Evolutionary conservation across 1,140 invertebrate species (phyloP), one percentile per base, ranked within the genome.

Genomic region (Drosophila watanabei): DNA sequence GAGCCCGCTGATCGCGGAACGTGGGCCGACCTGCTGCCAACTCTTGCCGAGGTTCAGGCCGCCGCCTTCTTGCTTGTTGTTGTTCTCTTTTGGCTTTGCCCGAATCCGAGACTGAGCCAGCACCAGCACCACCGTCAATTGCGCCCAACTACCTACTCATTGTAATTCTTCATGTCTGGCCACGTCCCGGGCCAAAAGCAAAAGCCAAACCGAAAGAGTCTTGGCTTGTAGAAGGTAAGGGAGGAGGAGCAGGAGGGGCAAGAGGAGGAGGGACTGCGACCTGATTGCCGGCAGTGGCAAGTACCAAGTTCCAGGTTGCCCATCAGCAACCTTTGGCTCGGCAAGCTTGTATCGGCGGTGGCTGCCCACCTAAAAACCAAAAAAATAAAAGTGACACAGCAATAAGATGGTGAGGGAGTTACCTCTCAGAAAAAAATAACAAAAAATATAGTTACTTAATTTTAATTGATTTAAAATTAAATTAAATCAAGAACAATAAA

Each of bases 131-230:
- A 46, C 35, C 56, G 84, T 82, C 84, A 88, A 88, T 88, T 88
- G 86, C 86, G 85, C 85, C 85, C 85, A 89, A 89, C 85, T 89
- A 89, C 85, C 85, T 89, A 89, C 85, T 89, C 85, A 90, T 89
- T 89, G 85, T 89, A 89, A 90, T 89, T 89, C 85, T 90, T 89
- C 85, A 89, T 89, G 85, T 89, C 85, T 88, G 72, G 80, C 80
- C 83, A 86, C 72, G 69, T 71, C 39, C 68, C 68, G 32, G 60
- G 59, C 60, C 46, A 71, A 64, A 48, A 63, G 48, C 64, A 68
- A 64, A 63, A 64, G 43, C 59, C 43, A 48, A 48, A 48, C 41
- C 43, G 13, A 68, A 49, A 48, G 32, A 68, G 37, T 13, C 16
- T 24, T 77, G 28, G 28, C 75, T 60, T 70, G 56, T 24, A 24